Evolutionary conservation across 2,797 vertebrate genomes (phyloP), one percentile per base, ranked within the genome.

Genomic region (Lophotriccus pileatus): DNA sequence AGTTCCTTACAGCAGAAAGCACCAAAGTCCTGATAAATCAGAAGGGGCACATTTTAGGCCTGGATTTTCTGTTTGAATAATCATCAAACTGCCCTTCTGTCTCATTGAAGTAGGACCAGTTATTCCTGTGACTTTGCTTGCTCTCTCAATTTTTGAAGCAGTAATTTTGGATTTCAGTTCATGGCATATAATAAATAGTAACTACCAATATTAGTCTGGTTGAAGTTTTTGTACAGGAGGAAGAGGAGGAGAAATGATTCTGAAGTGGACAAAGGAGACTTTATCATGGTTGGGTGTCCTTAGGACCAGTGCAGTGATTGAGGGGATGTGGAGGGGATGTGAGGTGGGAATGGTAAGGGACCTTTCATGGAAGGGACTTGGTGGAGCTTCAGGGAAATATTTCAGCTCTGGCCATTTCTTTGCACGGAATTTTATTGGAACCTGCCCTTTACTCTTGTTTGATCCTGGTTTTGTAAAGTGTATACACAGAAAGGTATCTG

Each of bases 361-460:
- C 55, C n/a, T 34, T 56, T 34, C n/a, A 10, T 58, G 55, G 60
- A 43, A 53, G 44, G 24, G 25, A 6, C 18, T 46, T 37, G 3
- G 0, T 32, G 73, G 14, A 58, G 55, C 14, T 58, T 36, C 10
- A 36, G 67, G 46, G 41, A 55, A 76, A 30, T 22, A 3, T 64
- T 73, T 66, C 78, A 36, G 70, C 36, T 56, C 58, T 66, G 28
- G 27, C 1, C 4, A 5, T 72, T 59, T 27, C 59, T 89, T 84
- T 0, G 0, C 75, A 18, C 0, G 0, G 30, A 30, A 2, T 66
- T 84, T 41, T 55, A 6, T 81, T 90, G 76, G 63, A 73, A 60
- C 72, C 72, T 75, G 62, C 79, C 74, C 24, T 64, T 39, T 14
- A 3, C 25, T 62, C 49, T n/a, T 2, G 13, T 56, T 80, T 60